phyloP scores from a whole-genome alignment of 2,113 vertebrate genomes.

The Capreolus pygargus region DNA sequence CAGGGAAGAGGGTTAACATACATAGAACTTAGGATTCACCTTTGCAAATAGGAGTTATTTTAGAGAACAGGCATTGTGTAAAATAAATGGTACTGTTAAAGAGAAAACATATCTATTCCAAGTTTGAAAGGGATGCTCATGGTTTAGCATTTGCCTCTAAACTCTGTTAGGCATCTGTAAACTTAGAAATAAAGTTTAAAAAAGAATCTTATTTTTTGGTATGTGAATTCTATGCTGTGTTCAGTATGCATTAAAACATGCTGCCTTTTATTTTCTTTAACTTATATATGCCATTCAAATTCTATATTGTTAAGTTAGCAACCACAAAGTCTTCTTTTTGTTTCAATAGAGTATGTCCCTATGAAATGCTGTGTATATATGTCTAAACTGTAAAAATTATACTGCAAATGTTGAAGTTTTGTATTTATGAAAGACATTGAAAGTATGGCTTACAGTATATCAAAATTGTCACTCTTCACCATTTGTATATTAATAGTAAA shows the following conservation, averaged over 20 bases:
- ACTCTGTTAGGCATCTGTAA: slow-evolving; percentile 65
- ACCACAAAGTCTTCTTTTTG: slow-evolving; percentile 76
- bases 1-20: background rate
- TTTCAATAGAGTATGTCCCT: slow-evolving; percentile 81
- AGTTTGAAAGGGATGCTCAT: slow-evolving; percentile 55
- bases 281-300: slow-evolving; percentile 72
- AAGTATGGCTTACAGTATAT: slow-evolving; percentile 86
- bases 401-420: slow-evolving; percentile 86
- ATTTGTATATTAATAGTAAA: slow-evolving; percentile 90
- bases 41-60: background rate
- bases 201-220: slow-evolving; percentile 47
- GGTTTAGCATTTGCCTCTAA: slow-evolving; percentile 64
- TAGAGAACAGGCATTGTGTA: background rate
- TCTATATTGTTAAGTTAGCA: slow-evolving; percentile 76
- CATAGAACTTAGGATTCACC: background rate
- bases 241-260: slow-evolving; percentile 74
- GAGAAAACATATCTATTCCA: slow-evolving; percentile 27
- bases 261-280: slow-evolving; percentile 73
- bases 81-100: slow-evolving; percentile 20
- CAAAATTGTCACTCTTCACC: slow-evolving; percentile 86
- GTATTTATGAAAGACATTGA: slow-evolving; percentile 88
- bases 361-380: slow-evolving; percentile 83
- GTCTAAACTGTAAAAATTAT: slow-evolving; percentile 85
- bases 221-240: slow-evolving; percentile 77
- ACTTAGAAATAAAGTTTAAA: slow-evolving; percentile 55